These are phyloP conservation scores for Hypomecis atomaria DNA, from an alignment of 2,888 invertebrate genomes.

Conservation along the genomic window DNA sequence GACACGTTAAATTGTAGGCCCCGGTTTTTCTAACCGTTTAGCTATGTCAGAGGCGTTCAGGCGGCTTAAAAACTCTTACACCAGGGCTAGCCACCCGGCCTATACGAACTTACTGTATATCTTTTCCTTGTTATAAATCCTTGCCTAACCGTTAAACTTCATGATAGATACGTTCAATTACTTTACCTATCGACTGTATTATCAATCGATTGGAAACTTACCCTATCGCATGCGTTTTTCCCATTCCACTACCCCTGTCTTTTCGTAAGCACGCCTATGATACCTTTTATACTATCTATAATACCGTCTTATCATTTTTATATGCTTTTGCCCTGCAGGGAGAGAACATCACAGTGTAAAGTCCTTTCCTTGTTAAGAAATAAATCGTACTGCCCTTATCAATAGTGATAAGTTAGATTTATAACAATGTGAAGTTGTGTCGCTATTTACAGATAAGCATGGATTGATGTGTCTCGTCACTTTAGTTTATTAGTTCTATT, in stretches of 20 bases:
- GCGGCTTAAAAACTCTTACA: no score
- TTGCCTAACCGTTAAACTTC: background rate
- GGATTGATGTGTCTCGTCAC: constrained; percentile 37
- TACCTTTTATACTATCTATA: constrained; percentile 63
- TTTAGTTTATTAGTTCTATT: constrained; percentile 36
- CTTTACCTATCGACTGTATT: constrained; percentile 52
- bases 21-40: no score
- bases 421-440: constrained; percentile 54
- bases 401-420: constrained; percentile 65
- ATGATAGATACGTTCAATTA: constrained; percentile 48
- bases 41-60: no score
- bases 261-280: constrained; percentile 55
- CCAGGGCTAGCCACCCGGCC: no score
- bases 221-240: constrained; percentile 63
- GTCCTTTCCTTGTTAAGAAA: constrained; percentile 58
- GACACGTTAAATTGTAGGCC: no score
- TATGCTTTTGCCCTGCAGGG: constrained; percentile 66
- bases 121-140: background rate
- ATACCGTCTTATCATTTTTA: constrained; percentile 78
- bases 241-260: constrained; percentile 59
- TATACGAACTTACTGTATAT: background rate
- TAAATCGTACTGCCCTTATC: constrained; percentile 54
- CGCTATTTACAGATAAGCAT: constrained; percentile 42
- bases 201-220: constrained; percentile 51
- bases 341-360: constrained; percentile 62